Percentiles rank a stretch among this genome's conserved stretches.
Conservation (phyloP, 23 tunicate species). For the Ascidia mentula region DNA sequence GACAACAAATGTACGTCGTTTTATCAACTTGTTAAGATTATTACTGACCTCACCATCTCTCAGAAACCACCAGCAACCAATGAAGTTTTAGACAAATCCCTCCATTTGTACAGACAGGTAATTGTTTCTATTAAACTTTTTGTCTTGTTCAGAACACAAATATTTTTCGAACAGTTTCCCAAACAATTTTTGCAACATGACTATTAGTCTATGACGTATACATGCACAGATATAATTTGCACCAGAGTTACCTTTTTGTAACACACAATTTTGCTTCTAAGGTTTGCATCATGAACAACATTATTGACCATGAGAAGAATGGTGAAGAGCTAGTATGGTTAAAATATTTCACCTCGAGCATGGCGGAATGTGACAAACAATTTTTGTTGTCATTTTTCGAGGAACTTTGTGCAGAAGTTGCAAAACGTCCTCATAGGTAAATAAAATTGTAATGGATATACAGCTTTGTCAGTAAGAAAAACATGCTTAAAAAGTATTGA, state of each 20-base stretch:
- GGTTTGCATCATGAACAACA: slow-evolving; percentile 4
- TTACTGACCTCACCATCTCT: neutral
- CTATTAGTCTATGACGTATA: too few species aligned
- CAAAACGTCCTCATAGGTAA: neutral
- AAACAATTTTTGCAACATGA: neutral
- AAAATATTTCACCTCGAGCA: neutral
- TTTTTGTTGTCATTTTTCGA: neutral
- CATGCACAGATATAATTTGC: too few species aligned
- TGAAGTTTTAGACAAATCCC: neutral
- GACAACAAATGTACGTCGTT: neutral
- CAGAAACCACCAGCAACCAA: neutral
- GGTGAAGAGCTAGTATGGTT: neutral
- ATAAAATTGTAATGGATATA: neutral
- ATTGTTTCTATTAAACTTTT: neutral
- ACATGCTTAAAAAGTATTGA: too few species aligned
- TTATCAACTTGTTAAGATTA: neutral
- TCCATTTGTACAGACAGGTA: neutral
- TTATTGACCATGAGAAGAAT: neutral
- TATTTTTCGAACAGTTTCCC: neutral
- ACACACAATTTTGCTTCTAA: neutral
- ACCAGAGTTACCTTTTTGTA: too few species aligned
- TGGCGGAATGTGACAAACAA: neutral
- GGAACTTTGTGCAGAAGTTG: neutral
- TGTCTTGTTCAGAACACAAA: neutral
- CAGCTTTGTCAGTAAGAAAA: too few species aligned